phyloP scores from a whole-genome alignment of 2,888 invertebrate genomes.

The Biston stratarius region DNA sequence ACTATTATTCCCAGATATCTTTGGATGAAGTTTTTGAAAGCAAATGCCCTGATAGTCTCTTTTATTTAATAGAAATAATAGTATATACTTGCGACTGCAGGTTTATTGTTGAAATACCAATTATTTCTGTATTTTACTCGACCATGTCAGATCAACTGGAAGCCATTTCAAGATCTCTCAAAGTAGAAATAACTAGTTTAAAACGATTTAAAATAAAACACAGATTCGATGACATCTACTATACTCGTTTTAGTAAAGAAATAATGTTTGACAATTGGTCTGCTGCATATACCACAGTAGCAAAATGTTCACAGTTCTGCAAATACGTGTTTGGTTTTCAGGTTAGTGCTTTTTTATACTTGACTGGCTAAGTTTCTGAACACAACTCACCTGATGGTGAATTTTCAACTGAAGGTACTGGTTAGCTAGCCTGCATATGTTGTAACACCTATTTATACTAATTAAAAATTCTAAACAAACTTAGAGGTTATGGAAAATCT shows the following conservation, averaged over 20 bases:
- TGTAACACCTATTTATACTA: too few species aligned
- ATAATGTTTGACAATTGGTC: constrained; percentile 51
- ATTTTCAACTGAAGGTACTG: too few species aligned
- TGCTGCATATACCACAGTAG: constrained; percentile 50
- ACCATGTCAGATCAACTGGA: constrained; percentile 14
- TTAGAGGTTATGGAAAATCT: too few species aligned
- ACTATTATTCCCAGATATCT: background rate
- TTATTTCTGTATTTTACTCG: constrained; percentile 19
- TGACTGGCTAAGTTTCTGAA: too few species aligned
- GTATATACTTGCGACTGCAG: constrained; percentile 7
- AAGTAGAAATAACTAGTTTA: constrained; percentile 5
- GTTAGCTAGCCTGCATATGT: too few species aligned
- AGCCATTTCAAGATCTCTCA: constrained; percentile 28
- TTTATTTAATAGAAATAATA: background rate
- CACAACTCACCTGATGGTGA: too few species aligned
- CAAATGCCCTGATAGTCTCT: background rate
- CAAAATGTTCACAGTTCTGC: constrained; percentile 49
- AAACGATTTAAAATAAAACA: background rate
- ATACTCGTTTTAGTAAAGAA: constrained; percentile 1
- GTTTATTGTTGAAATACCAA: constrained; percentile 18
- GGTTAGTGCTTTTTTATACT: constrained; percentile 19
- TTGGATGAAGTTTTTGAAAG: background rate
- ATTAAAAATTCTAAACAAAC: too few species aligned
- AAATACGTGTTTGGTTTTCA: constrained; percentile 49
- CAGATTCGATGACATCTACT: constrained; percentile 3